These are phyloP conservation scores for Labroides dimidiatus DNA, from an alignment of 2,797 vertebrate genomes.

Conservation along the genomic window DNA sequence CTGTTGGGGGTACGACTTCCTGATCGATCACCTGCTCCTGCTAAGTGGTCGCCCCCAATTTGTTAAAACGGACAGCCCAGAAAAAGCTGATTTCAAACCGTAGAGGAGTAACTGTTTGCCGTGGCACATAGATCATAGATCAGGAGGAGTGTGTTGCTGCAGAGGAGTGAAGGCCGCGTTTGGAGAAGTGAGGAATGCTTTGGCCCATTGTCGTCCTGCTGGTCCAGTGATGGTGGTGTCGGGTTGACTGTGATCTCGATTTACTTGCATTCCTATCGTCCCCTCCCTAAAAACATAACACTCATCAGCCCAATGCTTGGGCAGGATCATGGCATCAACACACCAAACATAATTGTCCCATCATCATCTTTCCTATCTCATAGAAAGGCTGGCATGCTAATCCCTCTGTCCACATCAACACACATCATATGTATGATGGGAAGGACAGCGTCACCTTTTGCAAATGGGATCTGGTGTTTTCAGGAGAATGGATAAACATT, in stretches of 20 bases:
- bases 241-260: conserved; percentile 70
- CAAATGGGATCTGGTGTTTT: conserved; percentile 22
- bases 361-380: conserved; percentile 38
- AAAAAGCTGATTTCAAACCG: conserved; percentile 39
- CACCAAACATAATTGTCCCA: conserved; percentile 41
- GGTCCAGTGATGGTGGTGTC: conserved; percentile 70
- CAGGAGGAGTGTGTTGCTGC: conserved; percentile 38
- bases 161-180: conserved; percentile 65
- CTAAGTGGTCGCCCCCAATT: conserved; percentile 50
- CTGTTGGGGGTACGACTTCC: conserved; percentile 55
- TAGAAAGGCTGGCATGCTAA: conserved; percentile 48
- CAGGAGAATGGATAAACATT: conserved; percentile 53
- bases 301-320: conserved; percentile 30
- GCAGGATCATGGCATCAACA: conserved; percentile 49
- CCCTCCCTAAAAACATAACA: conserved; percentile 69
- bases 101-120: conserved; percentile 27
- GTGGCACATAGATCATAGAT: conserved; percentile 61
- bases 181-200: conserved; percentile 71
- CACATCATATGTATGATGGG: conserved; percentile 28
- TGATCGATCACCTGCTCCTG: conserved; percentile 61
- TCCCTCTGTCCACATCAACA: conserved; percentile 45
- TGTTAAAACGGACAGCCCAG: conserved; percentile 58
- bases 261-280: conserved; percentile 71
- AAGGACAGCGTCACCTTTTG: conserved; percentile 71
- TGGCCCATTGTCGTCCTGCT: conserved; percentile 70